Evolutionary conservation across 1,140 invertebrate genomes (phyloP), one percentile per base, ranked within the genome.

Genomic region (Geopemphigus sp.): DNA sequence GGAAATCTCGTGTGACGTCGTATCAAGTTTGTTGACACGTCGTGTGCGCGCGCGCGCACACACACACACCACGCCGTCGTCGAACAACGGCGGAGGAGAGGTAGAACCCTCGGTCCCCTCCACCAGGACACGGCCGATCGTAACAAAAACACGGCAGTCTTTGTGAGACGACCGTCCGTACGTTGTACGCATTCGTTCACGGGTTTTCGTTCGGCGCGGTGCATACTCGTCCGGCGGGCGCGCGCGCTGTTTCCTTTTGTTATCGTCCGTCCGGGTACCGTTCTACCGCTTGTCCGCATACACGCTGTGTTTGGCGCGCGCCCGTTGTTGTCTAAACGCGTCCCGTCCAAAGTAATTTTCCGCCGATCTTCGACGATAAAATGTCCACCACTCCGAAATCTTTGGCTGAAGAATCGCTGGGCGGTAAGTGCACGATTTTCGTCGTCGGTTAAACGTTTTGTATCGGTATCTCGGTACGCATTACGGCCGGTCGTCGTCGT

Each of bases 1-100:
- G n/a, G n/a, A n/a, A n/a, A n/a, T n/a, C n/a, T n/a, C n/a, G n/a
- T n/a, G n/a, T n/a, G n/a, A n/a, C n/a, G 53, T n/a, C 53, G 53
- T 56, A n/a, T 56, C 53, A 14, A 56, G 53, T 56, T 56, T 56
- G 53, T 56, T 56, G 53, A 56, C 53, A 56, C 53, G 53, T 56
- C 53, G 53, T 19, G 19, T 6, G 14, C 50, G 53, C 19, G 53
- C 53, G n/a, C 17, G 53, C 53, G 53, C 50, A n/a, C n/a, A 56
- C 53, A 3, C 10, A 5, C 19, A n/a, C 53, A 2, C 3, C 53
- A 1, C 50, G 50, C 8, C n/a, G n/a, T n/a, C n/a, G n/a, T n/a
- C n/a, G n/a, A n/a, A n/a, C n/a, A n/a, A n/a, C n/a, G n/a, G n/a
- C n/a, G n/a, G n/a, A n/a, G n/a, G n/a, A n/a, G n/a, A n/a, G n/a